Percentiles rank a stretch among this genome's conserved stretches.
phyloP scores from a whole-genome alignment of 1,140 invertebrate genomes.

The Oscheius sp. region DNA sequence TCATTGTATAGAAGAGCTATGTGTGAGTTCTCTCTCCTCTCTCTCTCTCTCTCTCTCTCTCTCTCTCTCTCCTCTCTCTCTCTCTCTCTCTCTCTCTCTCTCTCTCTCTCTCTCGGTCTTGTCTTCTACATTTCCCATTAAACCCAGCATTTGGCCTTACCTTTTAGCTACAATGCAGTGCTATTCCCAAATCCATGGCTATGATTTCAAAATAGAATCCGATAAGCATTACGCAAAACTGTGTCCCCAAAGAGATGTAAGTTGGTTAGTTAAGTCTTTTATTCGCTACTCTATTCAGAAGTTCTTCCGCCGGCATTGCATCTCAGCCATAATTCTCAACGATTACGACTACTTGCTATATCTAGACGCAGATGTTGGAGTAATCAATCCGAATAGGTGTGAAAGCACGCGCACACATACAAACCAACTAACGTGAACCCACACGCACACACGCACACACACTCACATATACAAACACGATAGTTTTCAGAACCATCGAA shows the following conservation, averaged over 20 bases:
- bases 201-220: not conserved
- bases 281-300: not conserved
- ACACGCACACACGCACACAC: too few species aligned
- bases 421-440: too few species aligned
- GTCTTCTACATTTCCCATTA: too few species aligned
- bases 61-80: too few species aligned
- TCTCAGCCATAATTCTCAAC: conserved; percentile 3
- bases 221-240: not conserved
- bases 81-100: too few species aligned
- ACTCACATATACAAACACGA: not conserved
- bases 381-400: conserved; percentile 38
- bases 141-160: too few species aligned
- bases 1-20: too few species aligned
- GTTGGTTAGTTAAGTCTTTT: not conserved
- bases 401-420: too few species aligned
- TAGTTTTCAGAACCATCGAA: conserved; percentile 17
- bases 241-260: conserved; percentile 27
- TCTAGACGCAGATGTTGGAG: conserved; percentile 38
- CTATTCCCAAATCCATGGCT: conserved; percentile 26
- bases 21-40: too few species aligned
- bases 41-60: too few species aligned
- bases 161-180: conserved; percentile 31
- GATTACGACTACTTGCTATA: conserved; percentile 21
- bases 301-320: conserved; percentile 38
- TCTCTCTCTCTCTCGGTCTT: too few species aligned